These are phyloP conservation scores for Neoarius graeffei DNA, from an alignment of 2,113 vertebrate species.

Conservation along the genomic window DNA sequence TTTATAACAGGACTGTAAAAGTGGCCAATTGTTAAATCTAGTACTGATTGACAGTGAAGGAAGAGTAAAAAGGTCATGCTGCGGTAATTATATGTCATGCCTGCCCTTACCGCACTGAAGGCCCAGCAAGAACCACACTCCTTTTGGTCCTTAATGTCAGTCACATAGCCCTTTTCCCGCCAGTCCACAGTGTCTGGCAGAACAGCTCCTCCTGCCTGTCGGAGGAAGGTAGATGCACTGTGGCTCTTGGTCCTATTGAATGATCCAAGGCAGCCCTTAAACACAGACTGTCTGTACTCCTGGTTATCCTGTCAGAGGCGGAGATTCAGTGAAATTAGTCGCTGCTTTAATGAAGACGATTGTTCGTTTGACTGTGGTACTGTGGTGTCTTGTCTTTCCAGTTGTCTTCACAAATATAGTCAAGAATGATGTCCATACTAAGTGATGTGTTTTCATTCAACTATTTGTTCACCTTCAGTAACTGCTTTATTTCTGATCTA, in stretches of 20 bases:
- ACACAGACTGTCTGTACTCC: conserved; percentile 67
- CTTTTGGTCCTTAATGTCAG: conserved; percentile 45
- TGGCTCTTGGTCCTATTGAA: conserved; percentile 67
- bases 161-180: conserved; percentile 49
- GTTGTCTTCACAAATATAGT: not conserved
- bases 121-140: conserved; percentile 44
- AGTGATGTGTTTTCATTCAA: too few relatives aligned
- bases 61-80: not conserved
- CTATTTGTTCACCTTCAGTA: too few relatives aligned
- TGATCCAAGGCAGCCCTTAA: conserved; percentile 61
- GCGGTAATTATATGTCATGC: not conserved
- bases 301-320: conserved; percentile 65
- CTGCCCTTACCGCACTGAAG: conserved; percentile 20
- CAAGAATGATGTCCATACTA: not conserved
- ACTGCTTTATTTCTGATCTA: too few relatives aligned
- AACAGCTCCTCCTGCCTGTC: not conserved
- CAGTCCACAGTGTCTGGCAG: conserved; percentile 58
- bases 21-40: not conserved
- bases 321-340: not conserved
- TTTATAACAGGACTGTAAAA: not conserved
- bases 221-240: conserved; percentile 61
- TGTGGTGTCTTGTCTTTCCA: too few relatives aligned
- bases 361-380: too few relatives aligned
- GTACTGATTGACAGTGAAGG: not conserved
- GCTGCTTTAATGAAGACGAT: too few relatives aligned